Conservation (phyloP, 2,797 vertebrate genomes). For the Acanthiza pusilla region DNA sequence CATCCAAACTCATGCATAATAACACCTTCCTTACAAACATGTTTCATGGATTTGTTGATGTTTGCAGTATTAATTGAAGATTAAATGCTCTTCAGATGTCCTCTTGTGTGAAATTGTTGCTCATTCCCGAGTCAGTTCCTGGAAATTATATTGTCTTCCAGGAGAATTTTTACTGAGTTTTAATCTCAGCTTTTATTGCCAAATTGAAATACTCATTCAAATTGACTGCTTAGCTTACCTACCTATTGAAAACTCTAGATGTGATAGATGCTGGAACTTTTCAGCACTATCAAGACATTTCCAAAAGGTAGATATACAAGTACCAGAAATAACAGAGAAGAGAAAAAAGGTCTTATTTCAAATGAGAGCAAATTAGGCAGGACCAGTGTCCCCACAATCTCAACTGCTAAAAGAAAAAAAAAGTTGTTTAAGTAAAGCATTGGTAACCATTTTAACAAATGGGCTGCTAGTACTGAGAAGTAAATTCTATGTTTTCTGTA, state of each 20-base stretch:
- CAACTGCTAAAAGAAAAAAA: not conserved
- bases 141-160: not conserved
- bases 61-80: not conserved
- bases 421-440: not conserved
- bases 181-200: not conserved
- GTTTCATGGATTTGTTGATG: not conserved
- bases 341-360: not conserved
- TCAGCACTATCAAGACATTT: not conserved
- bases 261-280: not conserved
- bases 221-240: not conserved
- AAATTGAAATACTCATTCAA: not conserved
- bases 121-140: not conserved
- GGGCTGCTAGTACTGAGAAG: not conserved
- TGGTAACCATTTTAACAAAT: not conserved
- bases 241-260: not conserved
- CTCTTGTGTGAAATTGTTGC: not conserved
- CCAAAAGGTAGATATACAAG: not conserved
- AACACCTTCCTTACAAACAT: rapidly evolving
- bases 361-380: not conserved
- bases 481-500: not conserved
- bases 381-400: not conserved
- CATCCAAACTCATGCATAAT: not conserved
- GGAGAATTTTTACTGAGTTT: not conserved
- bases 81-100: not conserved
- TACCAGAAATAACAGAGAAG: not conserved